Evolutionary conservation across 1,140 invertebrate species (phyloP).

Genomic region (Drosophila mauritiana): DNA sequence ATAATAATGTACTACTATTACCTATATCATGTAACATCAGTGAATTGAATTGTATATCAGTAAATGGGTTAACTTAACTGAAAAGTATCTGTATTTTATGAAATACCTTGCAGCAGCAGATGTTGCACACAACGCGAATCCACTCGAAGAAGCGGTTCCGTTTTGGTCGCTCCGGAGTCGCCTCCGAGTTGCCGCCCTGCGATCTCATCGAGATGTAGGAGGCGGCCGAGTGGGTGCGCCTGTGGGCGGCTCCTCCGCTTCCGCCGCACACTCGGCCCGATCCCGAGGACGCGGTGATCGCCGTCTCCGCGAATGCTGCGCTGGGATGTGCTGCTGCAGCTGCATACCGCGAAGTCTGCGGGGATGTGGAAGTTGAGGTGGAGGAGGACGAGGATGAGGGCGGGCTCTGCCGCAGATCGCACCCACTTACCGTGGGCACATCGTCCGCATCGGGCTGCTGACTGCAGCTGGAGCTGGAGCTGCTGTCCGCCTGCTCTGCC

Average conservation of each 20-base stretch:
- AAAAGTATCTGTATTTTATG: not conserved
- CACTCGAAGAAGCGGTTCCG: constrained; percentile 64
- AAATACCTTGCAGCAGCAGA: constrained; percentile 70
- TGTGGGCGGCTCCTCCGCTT: constrained; percentile 35
- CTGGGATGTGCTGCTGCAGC: constrained; percentile 65
- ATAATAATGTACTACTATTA: too few species aligned
- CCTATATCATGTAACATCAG: too few species aligned
- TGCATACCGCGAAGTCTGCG: constrained; percentile 68
- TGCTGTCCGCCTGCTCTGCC: constrained; percentile 17
- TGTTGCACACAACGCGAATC: constrained; percentile 53
- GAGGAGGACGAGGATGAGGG: constrained; percentile 21
- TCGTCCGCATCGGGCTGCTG: constrained; percentile 57
- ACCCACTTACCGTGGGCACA: constrained; percentile 66
- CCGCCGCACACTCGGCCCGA: constrained; percentile 2
- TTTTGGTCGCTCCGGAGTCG: constrained; percentile 43
- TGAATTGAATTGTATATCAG: too few species aligned
- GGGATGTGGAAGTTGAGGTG: constrained; percentile 29
- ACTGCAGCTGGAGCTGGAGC: constrained; percentile 12
- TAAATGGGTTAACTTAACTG: not conserved
- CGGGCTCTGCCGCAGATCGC: not conserved
- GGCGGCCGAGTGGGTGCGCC: constrained; percentile 66
- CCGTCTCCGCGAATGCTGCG: constrained; percentile 62
- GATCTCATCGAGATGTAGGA: constrained; percentile 75
- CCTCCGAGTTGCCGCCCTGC: constrained; percentile 39
- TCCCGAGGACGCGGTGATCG: constrained; percentile 12